Evolutionary conservation across 2,113 vertebrate species (phyloP).

Genomic region (Dasyornis broadbenti): DNA sequence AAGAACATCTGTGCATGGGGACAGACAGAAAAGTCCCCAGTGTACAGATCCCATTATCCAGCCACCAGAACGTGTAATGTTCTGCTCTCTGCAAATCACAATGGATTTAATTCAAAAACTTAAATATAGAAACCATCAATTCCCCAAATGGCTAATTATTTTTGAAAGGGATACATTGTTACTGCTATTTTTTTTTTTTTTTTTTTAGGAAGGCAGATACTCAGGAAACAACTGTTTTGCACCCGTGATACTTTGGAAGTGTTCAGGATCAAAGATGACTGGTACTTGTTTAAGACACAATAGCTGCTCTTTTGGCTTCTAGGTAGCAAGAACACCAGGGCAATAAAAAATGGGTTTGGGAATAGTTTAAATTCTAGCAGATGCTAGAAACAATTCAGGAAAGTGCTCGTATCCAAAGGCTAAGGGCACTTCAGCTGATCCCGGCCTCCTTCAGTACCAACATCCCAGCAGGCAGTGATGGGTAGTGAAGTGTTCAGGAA

Average conservation of each 20-base stretch:
- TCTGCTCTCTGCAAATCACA: conserved; percentile 39
- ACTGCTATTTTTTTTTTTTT: neutral
- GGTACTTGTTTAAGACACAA: neutral
- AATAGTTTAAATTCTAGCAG: neutral
- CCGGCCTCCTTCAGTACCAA: neutral
- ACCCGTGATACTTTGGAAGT: neutral
- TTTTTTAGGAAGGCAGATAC: neutral
- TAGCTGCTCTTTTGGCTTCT: neutral
- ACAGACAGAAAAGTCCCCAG: conserved; percentile 31
- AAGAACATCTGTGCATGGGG: conserved; percentile 20
- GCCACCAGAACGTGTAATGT: conserved; percentile 33
- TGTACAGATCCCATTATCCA: conserved; percentile 24
- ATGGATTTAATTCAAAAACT: conserved; percentile 4
- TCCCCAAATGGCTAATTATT: conserved; percentile 45
- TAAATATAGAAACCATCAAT: conserved; percentile 44
- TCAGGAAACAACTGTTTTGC: neutral
- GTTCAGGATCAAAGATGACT: neutral
- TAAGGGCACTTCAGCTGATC: neutral
- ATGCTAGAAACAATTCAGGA: neutral
- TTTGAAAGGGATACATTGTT: conserved; percentile 14
- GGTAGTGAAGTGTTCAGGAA: neutral
- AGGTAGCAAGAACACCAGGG: neutral
- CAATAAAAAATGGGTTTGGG: neutral
- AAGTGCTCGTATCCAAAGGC: neutral
- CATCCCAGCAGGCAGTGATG: neutral